phyloP scores from a whole-genome alignment of 2,888 invertebrate genomes.

The Ophion slaviceki region DNA sequence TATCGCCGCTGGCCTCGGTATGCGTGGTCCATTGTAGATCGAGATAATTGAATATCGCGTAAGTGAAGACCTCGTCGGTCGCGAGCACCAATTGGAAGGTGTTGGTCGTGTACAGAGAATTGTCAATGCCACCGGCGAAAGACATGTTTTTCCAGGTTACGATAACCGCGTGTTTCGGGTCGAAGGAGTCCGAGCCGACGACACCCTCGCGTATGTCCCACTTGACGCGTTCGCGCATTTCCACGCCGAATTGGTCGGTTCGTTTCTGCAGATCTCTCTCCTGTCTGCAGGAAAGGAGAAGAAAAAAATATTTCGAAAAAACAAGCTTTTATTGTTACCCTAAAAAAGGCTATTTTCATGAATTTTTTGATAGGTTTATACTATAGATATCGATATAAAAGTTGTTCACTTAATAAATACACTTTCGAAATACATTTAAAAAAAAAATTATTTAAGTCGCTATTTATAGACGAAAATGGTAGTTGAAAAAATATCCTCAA shows the following conservation, averaged over 20 bases:
- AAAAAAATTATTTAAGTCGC: no score
- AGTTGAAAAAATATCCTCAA: no score
- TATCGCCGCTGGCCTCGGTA: constrained; percentile 96
- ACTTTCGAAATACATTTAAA: no score
- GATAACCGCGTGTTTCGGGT: constrained; percentile 95
- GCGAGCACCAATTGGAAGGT: constrained; percentile 97
- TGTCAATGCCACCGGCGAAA: constrained; percentile 94
- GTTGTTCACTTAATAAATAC: no score
- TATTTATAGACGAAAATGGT: no score
- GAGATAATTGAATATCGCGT: constrained; percentile 97
- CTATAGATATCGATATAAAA: no score
- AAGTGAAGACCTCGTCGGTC: constrained; percentile 97
- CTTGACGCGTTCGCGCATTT: constrained; percentile 92
- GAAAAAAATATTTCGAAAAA: no score
- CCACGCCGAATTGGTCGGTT: constrained; percentile 93
- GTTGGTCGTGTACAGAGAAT: constrained; percentile 94
- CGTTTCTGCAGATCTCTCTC: constrained; percentile 89
- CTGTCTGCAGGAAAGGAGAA: constrained; percentile 82
- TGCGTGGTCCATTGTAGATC: constrained; percentile 96
- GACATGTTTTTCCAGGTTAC: constrained; percentile 99
- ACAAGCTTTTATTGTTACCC: no score
- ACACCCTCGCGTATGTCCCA: constrained; percentile 96
- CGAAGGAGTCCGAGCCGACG: constrained; percentile 95
- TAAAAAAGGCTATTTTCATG: no score
- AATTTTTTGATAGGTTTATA: no score